These are phyloP conservation scores for Onychostruthus taczanowskii DNA, from an alignment of 2,113 vertebrate genomes.

Conservation along the genomic window DNA sequence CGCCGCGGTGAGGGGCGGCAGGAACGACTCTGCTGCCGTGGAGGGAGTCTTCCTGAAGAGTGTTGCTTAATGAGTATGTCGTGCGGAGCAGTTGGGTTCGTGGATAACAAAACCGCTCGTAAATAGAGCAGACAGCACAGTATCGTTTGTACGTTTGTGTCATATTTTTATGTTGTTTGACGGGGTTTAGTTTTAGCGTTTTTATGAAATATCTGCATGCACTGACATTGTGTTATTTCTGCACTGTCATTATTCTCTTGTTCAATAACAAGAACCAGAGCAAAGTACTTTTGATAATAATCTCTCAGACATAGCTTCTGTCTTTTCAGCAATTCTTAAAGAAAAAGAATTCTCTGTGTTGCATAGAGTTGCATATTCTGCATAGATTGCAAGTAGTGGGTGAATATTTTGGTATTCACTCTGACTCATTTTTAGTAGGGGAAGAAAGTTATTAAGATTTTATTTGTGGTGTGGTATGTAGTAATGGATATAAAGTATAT, in stretches of 20 bases:
- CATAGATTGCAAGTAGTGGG: background rate
- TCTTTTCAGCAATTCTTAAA: background rate
- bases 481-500: background rate
- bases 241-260: conserved; percentile 8
- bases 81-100: too few relatives aligned
- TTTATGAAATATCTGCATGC: background rate
- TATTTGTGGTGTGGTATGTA: background rate
- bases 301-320: background rate
- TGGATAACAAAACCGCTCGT: accelerated
- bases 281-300: background rate
- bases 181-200: background rate
- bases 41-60: background rate
- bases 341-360: background rate
- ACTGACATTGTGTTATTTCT: background rate
- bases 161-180: accelerated
- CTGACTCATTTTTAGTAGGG: background rate
- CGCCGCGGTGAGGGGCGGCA: background rate
- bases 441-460: background rate
- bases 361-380: background rate
- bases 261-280: background rate
- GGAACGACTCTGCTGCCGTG: too few relatives aligned
- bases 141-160: too few relatives aligned
- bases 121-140: accelerated
- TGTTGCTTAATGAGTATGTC: background rate
- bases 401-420: background rate